Percentiles rank a stretch among this genome's conserved stretches.
Evolutionary conservation across 1,140 invertebrate genomes (phyloP).

Genomic region (Drosophila willistoni): DNA sequence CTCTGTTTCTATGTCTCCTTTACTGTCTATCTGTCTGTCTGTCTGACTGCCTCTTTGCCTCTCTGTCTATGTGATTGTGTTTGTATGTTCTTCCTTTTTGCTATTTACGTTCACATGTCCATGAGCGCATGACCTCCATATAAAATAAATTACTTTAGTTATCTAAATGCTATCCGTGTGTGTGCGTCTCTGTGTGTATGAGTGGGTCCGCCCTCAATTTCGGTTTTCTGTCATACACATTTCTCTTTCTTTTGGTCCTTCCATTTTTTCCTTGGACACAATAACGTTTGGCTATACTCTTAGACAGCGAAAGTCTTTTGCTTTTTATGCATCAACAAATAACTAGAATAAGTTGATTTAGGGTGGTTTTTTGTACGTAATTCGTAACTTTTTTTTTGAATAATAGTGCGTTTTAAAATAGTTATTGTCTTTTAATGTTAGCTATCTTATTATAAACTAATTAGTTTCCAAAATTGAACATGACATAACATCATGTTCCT

Average conservation of each 20-base stretch:
- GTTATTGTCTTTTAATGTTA: too few relatives aligned
- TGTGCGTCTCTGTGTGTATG: constrained; percentile 22
- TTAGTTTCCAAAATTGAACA: too few relatives aligned
- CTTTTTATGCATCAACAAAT: too few relatives aligned
- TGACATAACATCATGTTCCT: too few relatives aligned
- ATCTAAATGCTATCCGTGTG: constrained; percentile 66
- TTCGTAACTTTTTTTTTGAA: too few relatives aligned
- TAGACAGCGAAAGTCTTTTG: background rate
- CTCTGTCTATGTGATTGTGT: constrained; percentile 29
- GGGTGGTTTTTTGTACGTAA: too few relatives aligned
- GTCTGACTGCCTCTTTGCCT: constrained; percentile 17
- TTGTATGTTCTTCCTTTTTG: constrained; percentile 41
- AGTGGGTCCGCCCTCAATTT: constrained; percentile 38
- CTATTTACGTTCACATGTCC: constrained; percentile 78
- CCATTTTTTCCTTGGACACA: constrained; percentile 33
- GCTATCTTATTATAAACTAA: too few relatives aligned
- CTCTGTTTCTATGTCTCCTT: background rate
- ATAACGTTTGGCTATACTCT: constrained; percentile 37
- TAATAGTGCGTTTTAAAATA: too few relatives aligned
- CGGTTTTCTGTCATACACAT: constrained; percentile 10
- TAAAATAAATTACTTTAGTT: constrained; percentile 82
- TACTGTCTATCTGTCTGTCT: background rate
- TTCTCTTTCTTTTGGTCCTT: constrained; percentile 6
- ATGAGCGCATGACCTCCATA: constrained; percentile 78
- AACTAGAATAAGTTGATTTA: background rate